Base-by-base conservation (phyloP, 2,797 vertebrate species). In the Paratrypauchen microcephalus region DNA sequence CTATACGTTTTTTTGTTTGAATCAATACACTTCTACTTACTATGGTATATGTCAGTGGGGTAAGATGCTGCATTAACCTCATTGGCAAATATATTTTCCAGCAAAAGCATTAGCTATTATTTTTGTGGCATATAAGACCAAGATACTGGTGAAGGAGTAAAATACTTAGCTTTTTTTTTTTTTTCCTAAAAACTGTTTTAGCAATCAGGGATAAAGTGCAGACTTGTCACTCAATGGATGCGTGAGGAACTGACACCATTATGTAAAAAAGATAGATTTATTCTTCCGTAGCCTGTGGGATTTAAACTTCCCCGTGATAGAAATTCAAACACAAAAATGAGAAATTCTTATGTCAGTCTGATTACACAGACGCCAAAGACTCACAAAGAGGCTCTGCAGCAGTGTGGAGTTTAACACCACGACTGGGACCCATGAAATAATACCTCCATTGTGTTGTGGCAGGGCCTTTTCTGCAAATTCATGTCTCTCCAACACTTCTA, bases 311-410 rank as follows among this genome's bases (percentile, higher is more conserved):
- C 62, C 73, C 61, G 64, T 67, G 66, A 81, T 8, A 75, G 71
- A 78, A 74, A 77, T 73, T 76, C 72, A 73, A 66, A 78, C 65
- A 73, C 73, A 79, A 71, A 73, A 72, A 61, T 64, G 30, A 48
- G 68, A 82, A 80, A 74, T 56, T 73, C 75, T 78, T 74, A 81
- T 77, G 89, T 81, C 81, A 88, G 79, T 70, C 69, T 83, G 87
- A 90, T 90, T 88, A 88, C 82, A 85, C 84, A 84, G 83, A 69
- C 36, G 74, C 71, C 86, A 79, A 74, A 56, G 59, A 72, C 41
- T 79, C 72, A 92, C 87, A 91, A 89, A 88, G 79, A 78, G 77
- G 74, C 80, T 78, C 73, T 48, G 69, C 80, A 83, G 85, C 81
- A 80, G 74, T 73, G 73, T 13, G n/a, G 77, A 85, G 79, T 87